phyloP scores from a whole-genome alignment of 2,888 invertebrate genomes.

The Artemia sp. region DNA sequence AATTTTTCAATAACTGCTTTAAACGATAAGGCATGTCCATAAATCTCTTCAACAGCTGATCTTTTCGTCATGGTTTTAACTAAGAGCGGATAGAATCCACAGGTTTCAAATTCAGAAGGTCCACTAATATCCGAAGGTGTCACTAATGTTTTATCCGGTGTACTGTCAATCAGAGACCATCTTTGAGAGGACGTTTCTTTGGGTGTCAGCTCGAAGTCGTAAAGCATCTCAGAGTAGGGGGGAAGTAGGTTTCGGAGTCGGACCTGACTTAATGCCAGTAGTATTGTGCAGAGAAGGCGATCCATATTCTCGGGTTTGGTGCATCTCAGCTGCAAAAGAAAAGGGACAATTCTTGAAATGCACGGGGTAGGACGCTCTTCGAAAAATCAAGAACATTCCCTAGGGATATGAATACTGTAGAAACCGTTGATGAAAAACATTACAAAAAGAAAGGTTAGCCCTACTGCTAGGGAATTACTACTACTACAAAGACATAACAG shows the following conservation, averaged over 20 bases:
- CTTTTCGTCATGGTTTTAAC: constrained; percentile 21
- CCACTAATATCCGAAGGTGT: constrained; percentile 19
- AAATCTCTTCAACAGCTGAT: constrained; percentile 27
- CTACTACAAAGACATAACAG: too few relatives aligned
- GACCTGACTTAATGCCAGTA: neutral
- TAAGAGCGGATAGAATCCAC: constrained; percentile 20
- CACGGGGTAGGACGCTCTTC: too few relatives aligned
- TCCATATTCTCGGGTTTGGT: neutral
- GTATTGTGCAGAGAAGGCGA: neutral
- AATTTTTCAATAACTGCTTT: constrained; percentile 65
- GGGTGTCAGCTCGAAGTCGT: neutral
- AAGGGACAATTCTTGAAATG: constrained; percentile 3
- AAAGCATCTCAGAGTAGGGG: neutral
- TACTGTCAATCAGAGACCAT: constrained; percentile 15
- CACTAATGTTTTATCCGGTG: constrained; percentile 21
- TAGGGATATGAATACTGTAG: too few relatives aligned
- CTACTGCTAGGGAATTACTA: too few relatives aligned
- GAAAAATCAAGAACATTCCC: too few relatives aligned
- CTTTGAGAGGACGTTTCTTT: constrained; percentile 5
- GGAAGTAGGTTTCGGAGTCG: constrained; percentile 6
- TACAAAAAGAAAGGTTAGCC: too few relatives aligned
- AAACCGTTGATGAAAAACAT: too few relatives aligned
- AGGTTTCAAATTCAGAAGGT: constrained; percentile 3
- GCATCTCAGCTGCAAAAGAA: constrained; percentile 33
- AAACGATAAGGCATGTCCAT: constrained; percentile 42